Evolutionary conservation across 2,113 vertebrate genomes (phyloP), one percentile per base, ranked within the genome.

Genomic region (Perognathus longimembris): DNA sequence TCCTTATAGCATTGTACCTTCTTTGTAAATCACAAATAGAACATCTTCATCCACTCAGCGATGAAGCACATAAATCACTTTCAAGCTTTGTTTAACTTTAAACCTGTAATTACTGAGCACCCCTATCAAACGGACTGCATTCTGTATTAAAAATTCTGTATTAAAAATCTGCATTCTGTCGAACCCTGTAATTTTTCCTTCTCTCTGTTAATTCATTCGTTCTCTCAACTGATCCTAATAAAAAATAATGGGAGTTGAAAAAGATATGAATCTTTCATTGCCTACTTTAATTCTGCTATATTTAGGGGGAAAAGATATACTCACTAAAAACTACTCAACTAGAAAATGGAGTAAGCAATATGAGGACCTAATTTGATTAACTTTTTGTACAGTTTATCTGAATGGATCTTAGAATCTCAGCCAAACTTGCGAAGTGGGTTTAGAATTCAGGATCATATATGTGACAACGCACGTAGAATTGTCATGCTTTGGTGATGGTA

Each of bases 91-190:
- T 42, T 42, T 15, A 38, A 14, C n/a, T 38, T 86, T 67, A 73
- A 40, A 67, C 3, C 4, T 71, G 20, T 57, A 88, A 76, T 61
- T 36, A 22, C 21, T n/a, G 67, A 80, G 0, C 17, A 73, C 34
- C 34, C 3, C 7, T 82, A 54, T 66, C 38, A 79, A 59, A 69
- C 28, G 17, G 42, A 54, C 34, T 85, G 15, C 2, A 24, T 71
- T 94, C 95, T 82, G 26, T 67, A 79, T 22, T 67, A 80, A 74
- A 75, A 63, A 64, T 5, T 94, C 95, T 82, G 26, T 67, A 79
- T 22, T 67, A 80, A 74, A 75, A 63, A 64, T 5, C n/a, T n/a
- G n/a, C n/a, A 85, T 18, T 40, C 24, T 21, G 57, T 88, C 10
- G n/a, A n/a, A n/a, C n/a, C n/a, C n/a, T n/a, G n/a, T 63, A 32